Evolutionary conservation across 2,888 invertebrate species (phyloP), one percentile per base, ranked within the genome.

Genomic region (Aquatica leii): DNA sequence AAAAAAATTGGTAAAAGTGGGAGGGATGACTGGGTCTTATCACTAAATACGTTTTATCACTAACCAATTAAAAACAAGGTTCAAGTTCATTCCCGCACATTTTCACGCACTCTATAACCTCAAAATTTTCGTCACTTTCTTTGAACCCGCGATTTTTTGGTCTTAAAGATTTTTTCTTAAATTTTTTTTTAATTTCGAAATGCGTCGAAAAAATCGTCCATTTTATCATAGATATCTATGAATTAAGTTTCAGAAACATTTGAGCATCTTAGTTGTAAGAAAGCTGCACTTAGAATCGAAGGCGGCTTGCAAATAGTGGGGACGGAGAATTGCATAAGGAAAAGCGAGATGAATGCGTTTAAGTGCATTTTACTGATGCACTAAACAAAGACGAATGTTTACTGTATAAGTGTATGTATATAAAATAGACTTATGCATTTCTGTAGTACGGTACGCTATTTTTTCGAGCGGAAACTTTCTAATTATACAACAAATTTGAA

Each of bases 171-270:
- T 15, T 15, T 31, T 34, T 58, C 58, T 54, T 53, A 41, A 49
- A n/a, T 24, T 21, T 17, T 52, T 53, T 20, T 41, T n/a, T n/a
- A n/a, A n/a, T 57, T 11, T 46, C 18, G 21, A 31, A 20, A 35
- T 35, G 37, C 60, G 60, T 34, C 15, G 48, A 49, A 61, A 59
- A 55, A 65, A 65, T 69, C 73, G 73, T 69, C 71, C 77, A 77
- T 76, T 76, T 76, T 76, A 74, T 71, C 75, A 75, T 74, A 74
- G 75, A 73, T 77, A 76, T 76, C 77, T 77, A 77, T 77, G 77
- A 78, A 78, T 78, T 78, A 70, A 74, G 72, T 76, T 77, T 77
- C 76, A 71, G 77, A 76, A 78, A 79, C 77, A 77, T 78, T 75
- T 76, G 80, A 77, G 76, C 77, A 79, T 80, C 80, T 80, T 78